Evolutionary conservation across 2,888 invertebrate species (phyloP).

Genomic region (Amitus sp.): DNA sequence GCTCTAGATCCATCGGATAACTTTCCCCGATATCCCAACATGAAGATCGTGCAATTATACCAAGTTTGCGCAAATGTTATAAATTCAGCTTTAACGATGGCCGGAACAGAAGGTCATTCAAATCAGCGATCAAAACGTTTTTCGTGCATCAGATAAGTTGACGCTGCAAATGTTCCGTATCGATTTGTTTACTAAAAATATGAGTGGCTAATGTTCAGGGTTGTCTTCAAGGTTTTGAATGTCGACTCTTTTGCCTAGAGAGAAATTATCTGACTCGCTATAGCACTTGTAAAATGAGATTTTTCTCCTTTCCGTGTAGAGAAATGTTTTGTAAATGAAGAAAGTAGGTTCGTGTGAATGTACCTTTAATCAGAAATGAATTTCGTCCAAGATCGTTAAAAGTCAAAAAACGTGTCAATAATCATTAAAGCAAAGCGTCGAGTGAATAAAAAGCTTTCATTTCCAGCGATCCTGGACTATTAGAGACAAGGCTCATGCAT

Average conservation of each 20-base stretch:
- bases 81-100: neutral
- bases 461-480: conserved; percentile 13
- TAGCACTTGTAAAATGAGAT: no score
- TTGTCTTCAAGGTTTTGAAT: conserved; percentile 1
- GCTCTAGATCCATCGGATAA: neutral
- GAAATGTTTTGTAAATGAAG: no score
- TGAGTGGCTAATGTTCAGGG: neutral
- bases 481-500: conserved; percentile 9
- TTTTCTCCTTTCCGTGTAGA: no score
- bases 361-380: no score
- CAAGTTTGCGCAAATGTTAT: neutral
- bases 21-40: neutral
- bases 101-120: neutral
- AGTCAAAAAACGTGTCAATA: conserved; percentile 17
- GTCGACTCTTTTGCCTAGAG: no score
- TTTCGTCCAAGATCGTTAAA: no score
- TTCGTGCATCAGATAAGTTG: neutral
- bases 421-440: conserved; percentile 11
- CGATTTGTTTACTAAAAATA: neutral
- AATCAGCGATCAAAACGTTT: neutral
- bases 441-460: conserved; percentile 18
- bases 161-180: neutral
- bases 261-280: no score
- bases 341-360: no score
- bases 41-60: neutral